These are phyloP conservation scores for Prosopocoilus inquinatus DNA, from an alignment of 2,888 invertebrate species.

Conservation along the genomic window DNA sequence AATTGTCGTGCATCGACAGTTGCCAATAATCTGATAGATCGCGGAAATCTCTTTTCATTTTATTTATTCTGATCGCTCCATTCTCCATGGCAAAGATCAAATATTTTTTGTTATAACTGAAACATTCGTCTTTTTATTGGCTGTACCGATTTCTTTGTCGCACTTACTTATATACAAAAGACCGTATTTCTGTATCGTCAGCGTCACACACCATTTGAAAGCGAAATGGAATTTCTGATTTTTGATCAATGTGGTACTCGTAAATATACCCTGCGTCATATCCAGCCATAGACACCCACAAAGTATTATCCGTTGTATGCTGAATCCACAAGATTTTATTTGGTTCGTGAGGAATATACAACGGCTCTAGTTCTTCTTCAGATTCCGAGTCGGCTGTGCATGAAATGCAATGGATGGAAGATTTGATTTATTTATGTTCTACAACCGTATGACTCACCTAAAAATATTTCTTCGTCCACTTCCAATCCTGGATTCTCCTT, in stretches of 20 bases:
- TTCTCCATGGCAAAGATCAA: slow-evolving; percentile 61
- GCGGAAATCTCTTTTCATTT: slow-evolving; percentile 49
- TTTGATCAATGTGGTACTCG: slow-evolving; percentile 54
- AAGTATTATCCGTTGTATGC: slow-evolving; percentile 53
- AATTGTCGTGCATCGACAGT: slow-evolving; percentile 73
- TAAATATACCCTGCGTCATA: slow-evolving; percentile 69
- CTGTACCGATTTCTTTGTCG: background rate
- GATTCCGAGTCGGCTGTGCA: slow-evolving; percentile 56
- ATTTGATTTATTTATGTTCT: background rate
- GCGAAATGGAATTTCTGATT: slow-evolving; percentile 46
- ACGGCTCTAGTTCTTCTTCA: slow-evolving; percentile 54
- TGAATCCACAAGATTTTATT: slow-evolving; percentile 59
- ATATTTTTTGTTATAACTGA: slow-evolving; percentile 53
- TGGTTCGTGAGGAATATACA: slow-evolving; percentile 58
- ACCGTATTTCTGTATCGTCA: slow-evolving; percentile 59
- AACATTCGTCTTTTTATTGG: slow-evolving; percentile 19
- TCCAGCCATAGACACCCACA: slow-evolving; percentile 64
- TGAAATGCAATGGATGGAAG: background rate
- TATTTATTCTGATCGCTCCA: slow-evolving; percentile 60
- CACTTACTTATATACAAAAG: slow-evolving; percentile 53
- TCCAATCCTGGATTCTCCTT: slow-evolving; percentile 59
- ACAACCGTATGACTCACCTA: slow-evolving; percentile 52
- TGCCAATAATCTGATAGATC: slow-evolving; percentile 66
- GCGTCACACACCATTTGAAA: slow-evolving; percentile 54
- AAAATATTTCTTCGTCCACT: slow-evolving; percentile 59